A percentile compares a stretch with the other conserved stretches of the same genome.
These are phyloP conservation scores for Mormyrops attenuatus DNA, from an alignment of 2,797 vertebrate species.

Conservation along the genomic window DNA sequence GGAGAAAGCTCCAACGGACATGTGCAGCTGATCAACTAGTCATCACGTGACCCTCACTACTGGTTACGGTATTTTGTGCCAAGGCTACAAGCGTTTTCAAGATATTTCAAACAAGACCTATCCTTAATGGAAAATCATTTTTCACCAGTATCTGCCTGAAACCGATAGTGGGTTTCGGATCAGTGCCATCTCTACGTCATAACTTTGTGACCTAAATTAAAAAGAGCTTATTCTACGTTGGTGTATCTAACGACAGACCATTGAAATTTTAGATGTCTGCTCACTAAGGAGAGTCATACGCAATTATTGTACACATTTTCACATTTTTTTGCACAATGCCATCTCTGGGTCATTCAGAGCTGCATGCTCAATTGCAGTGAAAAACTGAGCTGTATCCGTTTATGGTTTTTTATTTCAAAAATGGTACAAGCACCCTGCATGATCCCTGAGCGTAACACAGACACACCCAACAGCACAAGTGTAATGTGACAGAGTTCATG, in stretches of 20 bases:
- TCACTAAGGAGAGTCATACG: neutral
- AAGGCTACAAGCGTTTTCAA: neutral
- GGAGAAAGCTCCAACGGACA: neutral
- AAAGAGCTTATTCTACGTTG: neutral
- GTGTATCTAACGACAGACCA: neutral
- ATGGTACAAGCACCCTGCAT: neutral
- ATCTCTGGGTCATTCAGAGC: neutral
- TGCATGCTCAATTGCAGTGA: neutral
- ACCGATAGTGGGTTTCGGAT: neutral
- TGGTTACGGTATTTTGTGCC: neutral
- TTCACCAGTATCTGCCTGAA: neutral
- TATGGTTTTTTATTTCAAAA: neutral
- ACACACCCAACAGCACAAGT: neutral
- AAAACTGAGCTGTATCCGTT: neutral
- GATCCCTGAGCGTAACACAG: neutral
- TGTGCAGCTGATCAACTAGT: neutral
- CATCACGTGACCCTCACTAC: neutral
- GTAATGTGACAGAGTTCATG: neutral
- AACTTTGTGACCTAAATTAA: neutral
- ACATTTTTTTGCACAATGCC: neutral
- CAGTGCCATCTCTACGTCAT: neutral
- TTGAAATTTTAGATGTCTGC: neutral
- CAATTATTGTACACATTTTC: neutral
- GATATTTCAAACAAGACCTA: neutral
- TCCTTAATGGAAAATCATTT: neutral